These are phyloP conservation scores for Onychostruthus taczanowskii DNA, from an alignment of 2,113 vertebrate genomes.

Conservation along the genomic window DNA sequence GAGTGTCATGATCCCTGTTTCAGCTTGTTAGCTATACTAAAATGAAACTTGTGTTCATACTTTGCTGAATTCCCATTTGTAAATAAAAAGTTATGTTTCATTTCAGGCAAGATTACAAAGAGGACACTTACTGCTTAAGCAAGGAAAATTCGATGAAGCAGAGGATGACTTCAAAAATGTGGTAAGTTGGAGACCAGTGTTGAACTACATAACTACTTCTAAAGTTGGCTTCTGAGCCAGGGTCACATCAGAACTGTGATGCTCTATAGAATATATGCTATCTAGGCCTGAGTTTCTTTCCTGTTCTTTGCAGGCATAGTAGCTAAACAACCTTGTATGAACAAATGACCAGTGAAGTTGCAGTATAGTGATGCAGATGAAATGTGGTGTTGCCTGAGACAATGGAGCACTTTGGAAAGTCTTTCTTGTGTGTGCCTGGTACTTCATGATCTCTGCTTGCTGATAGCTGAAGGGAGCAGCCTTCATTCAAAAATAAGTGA, in stretches of 20 bases:
- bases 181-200: conserved; percentile 76
- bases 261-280: not conserved
- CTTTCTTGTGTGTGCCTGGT: not conserved
- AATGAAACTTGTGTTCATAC: not conserved
- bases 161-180: conserved; percentile 94
- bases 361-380: not conserved
- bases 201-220: not conserved
- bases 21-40: not conserved
- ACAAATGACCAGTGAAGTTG: not conserved
- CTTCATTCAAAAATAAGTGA: not conserved
- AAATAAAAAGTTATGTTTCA: not conserved
- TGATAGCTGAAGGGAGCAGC: not conserved
- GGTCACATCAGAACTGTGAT: not conserved
- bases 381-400: not conserved
- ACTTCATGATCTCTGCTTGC: not conserved
- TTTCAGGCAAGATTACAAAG: conserved; percentile 92
- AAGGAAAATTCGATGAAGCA: conserved; percentile 93
- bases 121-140: conserved; percentile 91
- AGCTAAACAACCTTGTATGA: not conserved
- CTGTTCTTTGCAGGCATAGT: not conserved
- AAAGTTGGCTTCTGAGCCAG: not conserved
- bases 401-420: not conserved
- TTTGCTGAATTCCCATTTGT: not conserved
- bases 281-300: not conserved
- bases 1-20: not conserved